Percentiles rank a stretch among this genome's conserved stretches.
Conservation (phyloP, 23 tunicate species). For the Trididemnum nubilum region DNA sequence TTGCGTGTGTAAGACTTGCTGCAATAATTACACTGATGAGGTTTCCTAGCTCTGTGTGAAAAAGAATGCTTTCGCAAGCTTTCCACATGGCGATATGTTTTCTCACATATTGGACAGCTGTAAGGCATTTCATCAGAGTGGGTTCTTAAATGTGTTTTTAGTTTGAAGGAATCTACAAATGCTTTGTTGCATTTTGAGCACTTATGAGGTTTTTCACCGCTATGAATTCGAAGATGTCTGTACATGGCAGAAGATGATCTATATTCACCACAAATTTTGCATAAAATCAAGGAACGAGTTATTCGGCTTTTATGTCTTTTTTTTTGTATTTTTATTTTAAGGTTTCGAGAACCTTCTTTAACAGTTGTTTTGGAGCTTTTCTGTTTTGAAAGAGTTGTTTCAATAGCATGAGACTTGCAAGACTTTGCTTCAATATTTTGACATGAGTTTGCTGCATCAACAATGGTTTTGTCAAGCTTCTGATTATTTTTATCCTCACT, state of each 20-base stretch:
- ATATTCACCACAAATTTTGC: not conserved
- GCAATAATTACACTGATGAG: not conserved
- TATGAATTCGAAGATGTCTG: not conserved
- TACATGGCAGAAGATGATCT: not conserved
- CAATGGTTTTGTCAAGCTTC: not conserved
- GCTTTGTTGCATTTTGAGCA: not conserved
- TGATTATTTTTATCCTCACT: not conserved
- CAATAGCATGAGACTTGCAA: not conserved
- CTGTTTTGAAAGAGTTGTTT: not conserved
- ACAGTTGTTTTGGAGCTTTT: not conserved
- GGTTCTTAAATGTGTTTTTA: not conserved
- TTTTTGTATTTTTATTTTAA: not conserved
- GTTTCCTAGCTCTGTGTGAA: not conserved
- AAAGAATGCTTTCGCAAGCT: not conserved
- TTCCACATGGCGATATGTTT: not conserved
- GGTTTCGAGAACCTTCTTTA: not conserved
- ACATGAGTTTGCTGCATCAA: not conserved
- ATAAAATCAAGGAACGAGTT: too few relatives aligned
- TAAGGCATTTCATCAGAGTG: slow-evolving; percentile 1
- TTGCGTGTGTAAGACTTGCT: not conserved
- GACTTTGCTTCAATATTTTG: not conserved
- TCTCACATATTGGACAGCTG: not conserved
- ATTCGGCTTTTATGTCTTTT: not conserved
- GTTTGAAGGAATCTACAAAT: not conserved
- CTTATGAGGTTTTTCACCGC: not conserved